Evolutionary conservation across 2,113 vertebrate genomes (phyloP).

Genomic region (Pelvicachromis taeniatus): DNA sequence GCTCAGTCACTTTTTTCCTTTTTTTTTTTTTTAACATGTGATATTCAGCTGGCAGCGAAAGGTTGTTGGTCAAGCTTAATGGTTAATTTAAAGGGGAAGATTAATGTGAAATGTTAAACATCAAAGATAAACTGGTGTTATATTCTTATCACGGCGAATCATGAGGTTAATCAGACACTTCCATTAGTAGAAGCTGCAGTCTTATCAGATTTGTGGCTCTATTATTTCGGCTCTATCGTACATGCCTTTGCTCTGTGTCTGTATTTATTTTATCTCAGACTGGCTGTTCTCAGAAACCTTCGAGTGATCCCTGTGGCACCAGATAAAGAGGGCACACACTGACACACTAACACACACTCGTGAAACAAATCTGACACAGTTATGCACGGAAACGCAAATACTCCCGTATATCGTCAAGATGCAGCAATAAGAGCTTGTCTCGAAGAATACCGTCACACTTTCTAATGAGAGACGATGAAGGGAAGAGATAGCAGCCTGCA

Average conservation of each 20-base stretch:
- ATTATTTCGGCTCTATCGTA: neutral
- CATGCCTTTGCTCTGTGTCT: neutral
- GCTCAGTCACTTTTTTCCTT: neutral
- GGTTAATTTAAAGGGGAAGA: neutral
- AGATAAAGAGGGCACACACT: conserved; percentile 68
- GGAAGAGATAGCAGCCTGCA: neutral
- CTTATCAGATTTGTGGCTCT: neutral
- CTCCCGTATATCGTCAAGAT: neutral
- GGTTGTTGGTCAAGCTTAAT: neutral
- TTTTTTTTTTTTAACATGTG: neutral
- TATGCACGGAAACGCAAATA: conserved; percentile 44
- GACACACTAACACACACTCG: conserved; percentile 76
- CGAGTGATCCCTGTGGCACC: conserved; percentile 49
- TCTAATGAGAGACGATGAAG: neutral
- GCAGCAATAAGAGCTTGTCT: neutral
- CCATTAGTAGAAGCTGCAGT: neutral
- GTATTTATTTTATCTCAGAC: neutral
- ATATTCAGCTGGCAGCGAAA: neutral
- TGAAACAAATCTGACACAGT: conserved; percentile 67
- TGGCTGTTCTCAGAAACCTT: neutral
- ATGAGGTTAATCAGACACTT: neutral
- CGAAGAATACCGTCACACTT: neutral
- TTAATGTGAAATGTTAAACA: neutral
- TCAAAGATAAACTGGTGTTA: neutral
- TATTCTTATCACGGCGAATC: neutral